phyloP scores from a whole-genome alignment of 2,113 vertebrate genomes.

The Caracal caracal region DNA sequence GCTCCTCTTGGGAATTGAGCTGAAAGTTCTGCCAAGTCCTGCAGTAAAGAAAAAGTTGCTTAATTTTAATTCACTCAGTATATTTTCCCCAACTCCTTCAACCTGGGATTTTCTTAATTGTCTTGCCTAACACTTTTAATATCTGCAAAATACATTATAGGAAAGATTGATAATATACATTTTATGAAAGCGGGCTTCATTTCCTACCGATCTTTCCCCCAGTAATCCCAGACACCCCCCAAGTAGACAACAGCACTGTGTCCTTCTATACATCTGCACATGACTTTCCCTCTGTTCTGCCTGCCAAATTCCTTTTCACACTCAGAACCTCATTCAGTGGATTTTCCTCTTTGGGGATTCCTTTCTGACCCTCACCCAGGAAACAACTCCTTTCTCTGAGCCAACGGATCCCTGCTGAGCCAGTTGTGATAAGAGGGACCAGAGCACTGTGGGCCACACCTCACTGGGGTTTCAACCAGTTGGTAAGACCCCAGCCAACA shows the following conservation, averaged over 20 bases:
- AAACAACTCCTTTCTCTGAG: neutral
- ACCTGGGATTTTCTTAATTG: neutral
- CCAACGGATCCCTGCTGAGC: neutral
- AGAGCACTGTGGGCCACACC: accelerated
- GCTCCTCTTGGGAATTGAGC: neutral
- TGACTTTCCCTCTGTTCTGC: neutral
- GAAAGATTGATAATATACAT: neutral
- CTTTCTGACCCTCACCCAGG: neutral
- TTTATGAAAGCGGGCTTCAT: neutral
- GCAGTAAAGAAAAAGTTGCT: neutral
- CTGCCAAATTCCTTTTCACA: neutral
- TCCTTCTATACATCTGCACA: neutral
- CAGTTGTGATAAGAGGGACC: too few relatives aligned
- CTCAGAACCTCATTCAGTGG: neutral
- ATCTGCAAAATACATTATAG: neutral
- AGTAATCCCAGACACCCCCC: neutral
- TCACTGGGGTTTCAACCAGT: neutral
- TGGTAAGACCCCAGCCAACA: neutral
- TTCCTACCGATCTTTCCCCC: neutral
- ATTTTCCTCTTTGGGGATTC: neutral
- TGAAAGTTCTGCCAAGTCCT: neutral
- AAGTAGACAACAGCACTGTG: accelerated
- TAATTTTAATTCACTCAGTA: neutral
- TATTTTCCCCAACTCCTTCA: neutral
- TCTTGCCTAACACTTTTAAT: neutral